phyloP scores from a whole-genome alignment of 2,888 invertebrate genomes.

The Sinhomidia bicolor region DNA sequence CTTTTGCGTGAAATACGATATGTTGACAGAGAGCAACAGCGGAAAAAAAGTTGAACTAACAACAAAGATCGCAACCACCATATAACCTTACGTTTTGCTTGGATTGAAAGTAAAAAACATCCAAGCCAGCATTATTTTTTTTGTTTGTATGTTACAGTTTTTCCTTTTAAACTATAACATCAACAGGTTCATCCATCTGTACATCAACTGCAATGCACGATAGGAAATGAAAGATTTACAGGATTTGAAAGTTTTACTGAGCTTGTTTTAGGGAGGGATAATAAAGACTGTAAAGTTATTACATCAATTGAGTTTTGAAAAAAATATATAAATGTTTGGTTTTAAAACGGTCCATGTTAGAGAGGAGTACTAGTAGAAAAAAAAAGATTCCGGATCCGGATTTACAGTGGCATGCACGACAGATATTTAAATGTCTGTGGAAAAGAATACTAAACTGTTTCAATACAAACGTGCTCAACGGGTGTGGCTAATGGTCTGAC shows the following conservation, averaged over 20 bases:
- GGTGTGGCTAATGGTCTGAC: conserved; percentile 49
- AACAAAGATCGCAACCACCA: neutral
- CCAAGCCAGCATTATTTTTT: conserved; percentile 37
- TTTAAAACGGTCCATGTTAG: neutral
- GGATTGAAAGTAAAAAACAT: conserved; percentile 26
- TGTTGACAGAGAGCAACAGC: neutral
- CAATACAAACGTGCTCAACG: conserved; percentile 52
- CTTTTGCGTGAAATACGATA: neutral
- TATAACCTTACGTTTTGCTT: neutral
- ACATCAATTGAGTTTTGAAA: conserved; percentile 4
- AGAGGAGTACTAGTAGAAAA: neutral
- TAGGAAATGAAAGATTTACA: conserved; percentile 52
- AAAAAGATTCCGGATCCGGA: conserved; percentile 61
- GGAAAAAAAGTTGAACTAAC: neutral
- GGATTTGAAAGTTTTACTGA: conserved; percentile 27
- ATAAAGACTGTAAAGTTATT: conserved; percentile 16
- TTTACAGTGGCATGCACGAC: conserved; percentile 51
- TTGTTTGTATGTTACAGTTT: conserved; percentile 25
- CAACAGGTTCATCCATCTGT: conserved; percentile 57
- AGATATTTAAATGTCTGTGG: neutral
- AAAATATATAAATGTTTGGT: neutral
- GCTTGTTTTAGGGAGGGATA: neutral
- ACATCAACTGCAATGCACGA: conserved; percentile 29
- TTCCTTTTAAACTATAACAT: conserved; percentile 25
- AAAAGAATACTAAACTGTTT: conserved; percentile 6